A percentile compares a stretch with the other conserved stretches of the same genome.
Evolutionary conservation across 2,113 vertebrate species (phyloP).

Genomic region (Podocnemis expansa): DNA sequence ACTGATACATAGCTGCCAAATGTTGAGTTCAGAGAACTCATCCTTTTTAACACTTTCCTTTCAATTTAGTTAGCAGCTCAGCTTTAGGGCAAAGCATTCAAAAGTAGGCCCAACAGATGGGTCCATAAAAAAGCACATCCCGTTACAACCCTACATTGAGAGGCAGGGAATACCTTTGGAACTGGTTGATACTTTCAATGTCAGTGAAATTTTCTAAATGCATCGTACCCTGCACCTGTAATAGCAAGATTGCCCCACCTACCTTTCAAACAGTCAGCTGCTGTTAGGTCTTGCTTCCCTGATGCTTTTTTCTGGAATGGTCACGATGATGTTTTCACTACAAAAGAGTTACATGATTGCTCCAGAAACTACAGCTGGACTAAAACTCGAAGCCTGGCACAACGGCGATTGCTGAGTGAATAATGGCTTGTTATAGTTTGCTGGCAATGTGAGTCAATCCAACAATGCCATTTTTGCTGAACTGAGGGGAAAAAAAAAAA

Average conservation of each 20-base stretch:
- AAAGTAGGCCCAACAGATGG: not conserved
- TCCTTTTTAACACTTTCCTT: not conserved
- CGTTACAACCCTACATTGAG: not conserved
- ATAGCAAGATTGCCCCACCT: accelerated
- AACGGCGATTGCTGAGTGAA: not conserved
- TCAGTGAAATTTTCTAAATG: not conserved
- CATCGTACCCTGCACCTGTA: not conserved
- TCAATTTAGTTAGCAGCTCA: not conserved
- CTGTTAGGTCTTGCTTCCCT: constrained; percentile 25
- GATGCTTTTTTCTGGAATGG: constrained; percentile 59
- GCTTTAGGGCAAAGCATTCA: not conserved
- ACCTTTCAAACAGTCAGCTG: accelerated
- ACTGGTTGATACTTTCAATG: not conserved
- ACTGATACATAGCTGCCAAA: not conserved
- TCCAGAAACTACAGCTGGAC: not conserved
- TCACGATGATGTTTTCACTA: constrained; percentile 60
- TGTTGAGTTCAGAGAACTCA: not conserved
- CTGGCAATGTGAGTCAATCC: not conserved
- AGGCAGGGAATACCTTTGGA: accelerated
- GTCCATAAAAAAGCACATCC: not conserved
- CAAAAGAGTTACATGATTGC: not conserved
- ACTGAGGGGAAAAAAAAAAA: not conserved
- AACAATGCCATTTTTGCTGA: not conserved
- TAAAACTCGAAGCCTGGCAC: constrained; percentile 62
- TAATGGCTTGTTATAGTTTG: not conserved